A percentile compares a stretch with the other conserved stretches of the same genome.
These are phyloP conservation scores for Endotricha flammealis DNA, from an alignment of 2,888 invertebrate species.

Conservation along the genomic window DNA sequence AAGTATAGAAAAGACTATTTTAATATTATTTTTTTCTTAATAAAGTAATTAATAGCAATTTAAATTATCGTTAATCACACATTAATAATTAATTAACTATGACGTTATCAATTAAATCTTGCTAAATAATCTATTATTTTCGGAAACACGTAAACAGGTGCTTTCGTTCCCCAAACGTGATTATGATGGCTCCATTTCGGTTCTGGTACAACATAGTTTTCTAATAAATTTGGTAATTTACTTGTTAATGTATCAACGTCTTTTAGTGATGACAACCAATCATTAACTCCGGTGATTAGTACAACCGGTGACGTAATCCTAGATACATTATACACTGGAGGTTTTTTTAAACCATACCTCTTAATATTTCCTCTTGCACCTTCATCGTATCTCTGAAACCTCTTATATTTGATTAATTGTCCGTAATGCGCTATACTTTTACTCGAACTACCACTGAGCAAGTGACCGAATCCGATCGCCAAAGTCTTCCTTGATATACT, in stretches of 20 bases:
- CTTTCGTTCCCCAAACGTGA: conserved; percentile 49
- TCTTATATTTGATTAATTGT: conserved; percentile 57
- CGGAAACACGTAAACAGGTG: conserved; percentile 39
- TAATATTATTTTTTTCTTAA: no score
- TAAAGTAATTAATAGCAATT: no score
- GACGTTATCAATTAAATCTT: conserved; percentile 22
- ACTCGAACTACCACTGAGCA: conserved; percentile 73
- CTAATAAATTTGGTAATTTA: conserved; percentile 76
- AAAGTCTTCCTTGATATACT: conserved; percentile 74
- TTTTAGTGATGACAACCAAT: conserved; percentile 79
- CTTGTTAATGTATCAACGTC: conserved; percentile 74
- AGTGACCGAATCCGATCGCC: conserved; percentile 70
- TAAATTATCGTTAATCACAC: no score
- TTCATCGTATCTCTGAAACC: conserved; percentile 58
- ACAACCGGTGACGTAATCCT: conserved; percentile 50
- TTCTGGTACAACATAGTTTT: conserved; percentile 77
- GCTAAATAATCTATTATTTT: conserved; percentile 48
- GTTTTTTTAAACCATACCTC: conserved; percentile 43
- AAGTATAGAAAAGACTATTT: no score
- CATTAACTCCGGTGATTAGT: conserved; percentile 67
- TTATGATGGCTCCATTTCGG: conserved; percentile 66
- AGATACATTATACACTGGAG: conserved; percentile 58
- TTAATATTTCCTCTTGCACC: conserved; percentile 44
- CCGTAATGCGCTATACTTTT: conserved; percentile 71
- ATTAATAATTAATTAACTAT: neutral